phyloP scores from a whole-genome alignment of 2,888 invertebrate species.

The Himalopsyche anomala region DNA sequence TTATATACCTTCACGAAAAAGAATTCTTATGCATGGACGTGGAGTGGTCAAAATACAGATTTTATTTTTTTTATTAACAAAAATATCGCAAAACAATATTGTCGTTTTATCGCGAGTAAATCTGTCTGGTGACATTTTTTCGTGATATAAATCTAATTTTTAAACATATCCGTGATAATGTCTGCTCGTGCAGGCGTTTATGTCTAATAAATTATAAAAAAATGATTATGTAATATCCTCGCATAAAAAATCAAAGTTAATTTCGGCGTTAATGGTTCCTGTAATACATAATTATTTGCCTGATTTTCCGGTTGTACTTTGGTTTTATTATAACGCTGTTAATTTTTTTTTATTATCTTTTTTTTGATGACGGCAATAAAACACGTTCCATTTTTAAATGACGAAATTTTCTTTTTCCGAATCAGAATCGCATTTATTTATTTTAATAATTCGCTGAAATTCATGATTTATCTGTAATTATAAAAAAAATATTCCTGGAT shows the following conservation, averaged over 20 bases:
- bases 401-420: background rate
- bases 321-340: conserved; percentile 13
- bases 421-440: background rate
- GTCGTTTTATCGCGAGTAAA: background rate
- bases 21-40: too few relatives aligned
- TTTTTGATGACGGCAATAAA: conserved; percentile 19
- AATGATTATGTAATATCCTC: conserved; percentile 1
- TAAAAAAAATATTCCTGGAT: background rate
- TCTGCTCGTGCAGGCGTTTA: background rate
- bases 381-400: background rate
- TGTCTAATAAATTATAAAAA: conserved; percentile 12
- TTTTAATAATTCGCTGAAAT: background rate
- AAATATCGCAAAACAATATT: background rate
- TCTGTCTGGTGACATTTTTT: conserved; percentile 12
- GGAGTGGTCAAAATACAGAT: background rate
- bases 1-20: too few relatives aligned
- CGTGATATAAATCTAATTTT: conserved; percentile 17
- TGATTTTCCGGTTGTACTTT: conserved; percentile 30
- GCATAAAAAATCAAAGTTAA: conserved; percentile 9
- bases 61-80: background rate
- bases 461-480: conserved; percentile 10
- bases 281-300: conserved; percentile 20
- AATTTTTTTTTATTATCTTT: background rate
- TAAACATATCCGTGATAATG: background rate
- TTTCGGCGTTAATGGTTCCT: conserved; percentile 12